Base-by-base conservation (phyloP, 2,113 vertebrate species). In the Chascanopsetta lugubris region DNA sequence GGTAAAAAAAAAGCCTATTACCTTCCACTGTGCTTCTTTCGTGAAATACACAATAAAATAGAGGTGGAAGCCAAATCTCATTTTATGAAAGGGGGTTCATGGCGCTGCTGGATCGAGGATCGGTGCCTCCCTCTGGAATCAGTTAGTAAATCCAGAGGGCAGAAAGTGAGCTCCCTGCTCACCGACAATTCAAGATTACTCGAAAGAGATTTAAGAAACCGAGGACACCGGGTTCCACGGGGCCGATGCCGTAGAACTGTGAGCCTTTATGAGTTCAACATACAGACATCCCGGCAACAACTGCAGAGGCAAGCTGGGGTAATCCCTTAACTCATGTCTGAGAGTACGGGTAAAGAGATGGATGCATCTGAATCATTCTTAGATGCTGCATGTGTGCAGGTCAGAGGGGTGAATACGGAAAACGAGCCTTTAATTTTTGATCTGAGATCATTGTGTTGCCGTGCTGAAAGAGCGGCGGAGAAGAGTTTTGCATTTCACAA, bases 21-120 rank as follows among this genome's bases (percentile, higher is more conserved):
- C 36, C 50, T 55, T 60, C 21, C 29, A 56, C 46, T 69, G 69
- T 75, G 63, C 53, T 77, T 86, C 53, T 77, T 86, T 82, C 72
- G 59, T 69, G 34, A 72, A 75, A 72, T 72, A 72, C 40, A 69
- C 43, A 81, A 43, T 65, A 70, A 70, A 62, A 69, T 50, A 61
- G 63, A 54, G 38, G 24, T 55, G 15, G 29, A 55, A 64, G 49
- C 38, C 55, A 59, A 75, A 72, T 75, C 53, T 76, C 6, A 72
- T 81, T 80, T 76, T 42, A 55, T 62, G 13, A 78, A 75, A 47
- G 65, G 38, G 20, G 47, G 32, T 25, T 53, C n/a, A n/a, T n/a
- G n/a, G 24, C 47, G 27, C 38, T 20, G 47, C 8, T 26, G 27
- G 17, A 50, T 24, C 69, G 32, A 15, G 26, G 22, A 55, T 70